Evolutionary conservation across 2,888 invertebrate genomes (phyloP).

Genomic region (Odontomyia ornata): DNA sequence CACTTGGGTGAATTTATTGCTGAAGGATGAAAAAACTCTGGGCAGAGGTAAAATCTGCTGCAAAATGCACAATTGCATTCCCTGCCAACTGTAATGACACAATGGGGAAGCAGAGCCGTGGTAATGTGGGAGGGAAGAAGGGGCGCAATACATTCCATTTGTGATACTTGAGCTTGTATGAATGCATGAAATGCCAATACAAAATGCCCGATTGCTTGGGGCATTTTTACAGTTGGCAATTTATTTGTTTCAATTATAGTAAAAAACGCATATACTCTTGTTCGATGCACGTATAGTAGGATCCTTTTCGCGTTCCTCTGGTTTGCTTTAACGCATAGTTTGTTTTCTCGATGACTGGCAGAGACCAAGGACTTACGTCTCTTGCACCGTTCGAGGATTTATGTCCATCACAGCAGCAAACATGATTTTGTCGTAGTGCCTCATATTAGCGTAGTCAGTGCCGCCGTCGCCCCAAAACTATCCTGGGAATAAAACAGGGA

Average conservation of each 20-base stretch:
- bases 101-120: background rate
- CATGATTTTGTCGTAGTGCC: background rate
- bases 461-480: conserved; percentile 1
- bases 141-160: conserved; percentile 7
- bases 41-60: background rate
- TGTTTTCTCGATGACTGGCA: conserved; percentile 1
- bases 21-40: conserved; percentile 11
- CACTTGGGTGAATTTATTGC: conserved; percentile 29
- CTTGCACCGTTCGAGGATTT: conserved; percentile 22
- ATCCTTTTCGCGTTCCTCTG: background rate
- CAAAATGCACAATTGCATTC: conserved; percentile 41
- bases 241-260: conserved; percentile 44
- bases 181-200: conserved; percentile 15
- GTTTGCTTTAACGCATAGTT: conserved; percentile 35
- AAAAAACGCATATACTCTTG: conserved; percentile 31
- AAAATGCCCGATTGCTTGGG: background rate
- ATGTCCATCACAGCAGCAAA: conserved; percentile 29
- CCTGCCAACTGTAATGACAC: conserved; percentile 13
- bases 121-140: background rate
- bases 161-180: conserved; percentile 14
- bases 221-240: conserved; percentile 39
- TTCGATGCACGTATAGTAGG: background rate
- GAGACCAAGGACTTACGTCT: background rate
- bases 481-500: conserved; percentile 13
- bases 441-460: background rate